A percentile compares a stretch with the other conserved stretches of the same genome.
phyloP scores from a whole-genome alignment of 2,888 invertebrate species.

The Hemithea aestivaria region DNA sequence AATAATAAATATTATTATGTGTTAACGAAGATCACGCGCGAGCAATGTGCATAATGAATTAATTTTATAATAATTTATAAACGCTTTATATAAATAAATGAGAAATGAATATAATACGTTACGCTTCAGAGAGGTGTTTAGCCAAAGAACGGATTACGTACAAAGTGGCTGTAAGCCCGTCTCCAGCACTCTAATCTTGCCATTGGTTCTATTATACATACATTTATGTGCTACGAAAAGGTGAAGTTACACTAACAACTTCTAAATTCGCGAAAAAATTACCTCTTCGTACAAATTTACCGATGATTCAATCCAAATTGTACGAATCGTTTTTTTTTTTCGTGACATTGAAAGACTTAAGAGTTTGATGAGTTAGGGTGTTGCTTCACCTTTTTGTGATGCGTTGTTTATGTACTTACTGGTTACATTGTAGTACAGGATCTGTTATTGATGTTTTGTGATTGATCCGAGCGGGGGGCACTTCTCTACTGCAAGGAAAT shows the following conservation, averaged over 20 bases:
- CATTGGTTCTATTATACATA: conserved; percentile 11
- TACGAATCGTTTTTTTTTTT: too few species aligned
- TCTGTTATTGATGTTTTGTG: conserved; percentile 4
- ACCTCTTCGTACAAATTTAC: too few species aligned
- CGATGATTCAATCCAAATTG: too few species aligned
- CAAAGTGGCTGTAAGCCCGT: conserved; percentile 61
- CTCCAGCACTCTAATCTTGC: conserved; percentile 40
- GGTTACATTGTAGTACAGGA: background rate
- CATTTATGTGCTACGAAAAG: too few species aligned
- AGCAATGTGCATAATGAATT: conserved; percentile 26
- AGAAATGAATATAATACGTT: conserved; percentile 48
- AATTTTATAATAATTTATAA: conserved; percentile 39
- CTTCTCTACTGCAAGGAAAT: background rate
- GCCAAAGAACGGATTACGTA: conserved; percentile 67
- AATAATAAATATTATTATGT: background rate
- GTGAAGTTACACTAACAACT: too few species aligned
- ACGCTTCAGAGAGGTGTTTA: conserved; percentile 68
- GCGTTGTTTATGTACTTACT: too few species aligned
- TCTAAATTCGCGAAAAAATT: too few species aligned
- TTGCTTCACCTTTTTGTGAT: too few species aligned
- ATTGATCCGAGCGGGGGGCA: conserved; percentile 1
- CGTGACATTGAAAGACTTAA: too few species aligned
- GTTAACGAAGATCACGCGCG: conserved; percentile 18
- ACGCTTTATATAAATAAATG: conserved; percentile 41
- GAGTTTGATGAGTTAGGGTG: too few species aligned